These are phyloP conservation scores for Ophion ellenae DNA, from an alignment of 2,888 invertebrate genomes.

Conservation along the genomic window DNA sequence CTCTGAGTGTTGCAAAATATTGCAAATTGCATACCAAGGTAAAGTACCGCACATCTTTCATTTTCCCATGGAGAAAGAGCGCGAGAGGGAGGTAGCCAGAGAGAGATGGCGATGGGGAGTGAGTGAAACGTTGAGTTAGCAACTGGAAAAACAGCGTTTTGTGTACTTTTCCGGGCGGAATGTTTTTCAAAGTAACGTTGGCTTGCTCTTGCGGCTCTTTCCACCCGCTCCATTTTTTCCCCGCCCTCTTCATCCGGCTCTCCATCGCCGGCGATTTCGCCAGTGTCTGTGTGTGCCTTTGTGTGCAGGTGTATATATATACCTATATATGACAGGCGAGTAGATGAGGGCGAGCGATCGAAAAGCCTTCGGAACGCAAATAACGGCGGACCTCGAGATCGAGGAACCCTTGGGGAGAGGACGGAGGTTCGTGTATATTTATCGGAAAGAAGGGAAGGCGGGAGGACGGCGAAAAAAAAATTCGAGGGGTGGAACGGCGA, in stretches of 20 bases:
- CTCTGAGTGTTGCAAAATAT: not conserved
- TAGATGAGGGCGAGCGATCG: slow-evolving; percentile 45
- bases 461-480: slow-evolving; percentile 1
- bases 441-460: not conserved
- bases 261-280: slow-evolving; percentile 39
- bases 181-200: slow-evolving; percentile 64
- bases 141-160: slow-evolving; percentile 64
- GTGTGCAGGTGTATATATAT: slow-evolving; percentile 3
- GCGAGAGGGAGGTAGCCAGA: not conserved
- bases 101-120: not conserved
- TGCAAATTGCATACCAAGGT: slow-evolving; percentile 22
- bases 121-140: slow-evolving; percentile 50
- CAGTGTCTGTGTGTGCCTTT: slow-evolving; percentile 18
- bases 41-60: not conserved
- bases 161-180: slow-evolving; percentile 65
- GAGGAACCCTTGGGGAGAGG: slow-evolving; percentile 38
- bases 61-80: slow-evolving; percentile 22
- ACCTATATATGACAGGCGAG: slow-evolving; percentile 25
- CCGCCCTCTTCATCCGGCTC: not conserved
- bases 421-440: not conserved
- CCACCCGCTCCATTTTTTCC: slow-evolving; percentile 18
- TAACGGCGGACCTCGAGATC: slow-evolving; percentile 38
- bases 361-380: slow-evolving; percentile 63
- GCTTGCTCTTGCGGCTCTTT: slow-evolving; percentile 41
- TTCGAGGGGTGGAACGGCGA: not conserved